A percentile compares a stretch with the other conserved stretches of the same genome.
Conservation (phyloP, 2,797 vertebrate species). For the Phyllotis vaccarum region DNA sequence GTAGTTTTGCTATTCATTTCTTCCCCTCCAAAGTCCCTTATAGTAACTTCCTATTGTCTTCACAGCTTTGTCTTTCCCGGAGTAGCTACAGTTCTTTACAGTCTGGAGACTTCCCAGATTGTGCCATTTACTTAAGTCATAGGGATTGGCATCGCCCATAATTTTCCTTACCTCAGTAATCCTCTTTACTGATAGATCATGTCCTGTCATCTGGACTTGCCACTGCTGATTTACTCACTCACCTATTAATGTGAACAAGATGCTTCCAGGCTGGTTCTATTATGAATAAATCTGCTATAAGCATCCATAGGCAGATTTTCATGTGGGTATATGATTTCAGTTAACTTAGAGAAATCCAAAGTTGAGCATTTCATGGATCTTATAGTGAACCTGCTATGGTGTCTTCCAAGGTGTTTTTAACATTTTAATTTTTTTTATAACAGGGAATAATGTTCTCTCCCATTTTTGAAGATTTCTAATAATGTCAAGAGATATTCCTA, state of each 20-base stretch:
- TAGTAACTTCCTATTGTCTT: neutral
- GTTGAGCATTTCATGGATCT: neutral
- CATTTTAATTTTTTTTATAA: neutral
- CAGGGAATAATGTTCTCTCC: neutral
- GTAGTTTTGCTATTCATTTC: neutral
- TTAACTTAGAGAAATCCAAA: neutral
- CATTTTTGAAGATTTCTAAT: neutral
- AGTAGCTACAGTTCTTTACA: neutral
- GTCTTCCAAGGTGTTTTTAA: neutral
- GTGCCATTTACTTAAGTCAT: neutral
- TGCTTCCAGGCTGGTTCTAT: neutral
- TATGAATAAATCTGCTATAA: neutral
- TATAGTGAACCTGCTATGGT: neutral
- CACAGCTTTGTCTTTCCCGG: neutral
- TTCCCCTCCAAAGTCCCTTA: neutral
- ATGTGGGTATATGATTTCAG: neutral
- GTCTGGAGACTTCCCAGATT: neutral
- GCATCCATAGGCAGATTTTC: neutral
- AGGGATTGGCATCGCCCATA: neutral
- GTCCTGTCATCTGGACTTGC: neutral
- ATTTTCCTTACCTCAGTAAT: neutral
- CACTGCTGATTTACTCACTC: neutral
- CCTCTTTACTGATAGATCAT: neutral
- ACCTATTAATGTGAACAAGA: neutral
- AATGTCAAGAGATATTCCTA: slow-evolving; percentile 23